phyloP scores from a whole-genome alignment of 92 coral and sea anemone genomes.

The Phenganax marumi region DNA sequence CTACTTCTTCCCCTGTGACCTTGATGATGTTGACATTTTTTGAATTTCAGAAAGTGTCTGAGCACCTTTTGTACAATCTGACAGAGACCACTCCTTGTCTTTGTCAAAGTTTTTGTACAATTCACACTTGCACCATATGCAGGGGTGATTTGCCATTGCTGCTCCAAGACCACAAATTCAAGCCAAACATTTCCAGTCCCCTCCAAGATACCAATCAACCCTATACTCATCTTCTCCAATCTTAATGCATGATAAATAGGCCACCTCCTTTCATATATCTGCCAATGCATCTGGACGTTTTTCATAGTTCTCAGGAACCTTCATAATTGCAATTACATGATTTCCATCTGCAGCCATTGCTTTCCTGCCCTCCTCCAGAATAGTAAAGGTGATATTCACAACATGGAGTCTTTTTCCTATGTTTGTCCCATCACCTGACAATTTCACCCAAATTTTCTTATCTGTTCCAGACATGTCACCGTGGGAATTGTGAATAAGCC shows the following conservation, averaged over 20 bases:
- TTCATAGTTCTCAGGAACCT: slow-evolving; percentile 39
- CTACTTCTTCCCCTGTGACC: slow-evolving; percentile 35
- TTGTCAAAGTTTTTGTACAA: slow-evolving; percentile 31
- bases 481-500: slow-evolving; percentile 17
- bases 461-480: not conserved
- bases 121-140: slow-evolving; percentile 57
- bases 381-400: slow-evolving; percentile 49
- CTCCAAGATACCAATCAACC: slow-evolving; percentile 1
- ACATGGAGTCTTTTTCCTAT: slow-evolving; percentile 51
- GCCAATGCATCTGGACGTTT: slow-evolving; percentile 29
- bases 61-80: slow-evolving; percentile 45
- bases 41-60: slow-evolving; percentile 36
- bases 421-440: slow-evolving; percentile 54
- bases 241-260: not conserved
- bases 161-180: slow-evolving; percentile 33
- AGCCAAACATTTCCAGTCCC: slow-evolving; percentile 46
- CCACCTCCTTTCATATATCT: slow-evolving; percentile 43
- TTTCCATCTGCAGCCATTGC: slow-evolving; percentile 57
- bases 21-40: slow-evolving; percentile 29
- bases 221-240: not conserved
- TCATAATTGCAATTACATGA: slow-evolving; percentile 50
- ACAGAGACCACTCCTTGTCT: slow-evolving; percentile 43
- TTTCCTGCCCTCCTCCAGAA: slow-evolving; percentile 38
- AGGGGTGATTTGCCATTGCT: slow-evolving; percentile 18
- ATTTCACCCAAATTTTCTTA: slow-evolving; percentile 34